These are phyloP conservation scores for Gallinago paraguaiae DNA, from an alignment of 2,113 vertebrate genomes.

Conservation along the genomic window DNA sequence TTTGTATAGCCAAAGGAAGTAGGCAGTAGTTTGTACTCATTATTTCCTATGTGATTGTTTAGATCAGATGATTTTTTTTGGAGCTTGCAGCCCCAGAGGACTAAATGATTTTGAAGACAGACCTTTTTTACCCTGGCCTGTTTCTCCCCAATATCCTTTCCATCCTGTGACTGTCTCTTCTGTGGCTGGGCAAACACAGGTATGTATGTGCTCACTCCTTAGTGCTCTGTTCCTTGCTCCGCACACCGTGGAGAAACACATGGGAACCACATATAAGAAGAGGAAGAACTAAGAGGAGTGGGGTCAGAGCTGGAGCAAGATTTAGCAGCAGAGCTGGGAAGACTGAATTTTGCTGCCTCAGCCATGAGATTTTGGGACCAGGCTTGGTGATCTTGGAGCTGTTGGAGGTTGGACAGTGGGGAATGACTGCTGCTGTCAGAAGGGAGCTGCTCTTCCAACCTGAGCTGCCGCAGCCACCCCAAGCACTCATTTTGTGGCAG, in stretches of 20 bases:
- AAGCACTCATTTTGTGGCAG: not conserved
- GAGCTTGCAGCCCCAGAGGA: not conserved
- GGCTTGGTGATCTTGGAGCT: not conserved
- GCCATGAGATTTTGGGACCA: not conserved
- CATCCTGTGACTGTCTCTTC: not conserved
- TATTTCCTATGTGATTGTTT: not conserved
- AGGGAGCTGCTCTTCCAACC: not conserved
- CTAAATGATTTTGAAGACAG: not conserved
- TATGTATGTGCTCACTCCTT: not conserved
- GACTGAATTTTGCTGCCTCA: conserved; percentile 2
- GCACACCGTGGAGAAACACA: not conserved
- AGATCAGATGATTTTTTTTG: not conserved
- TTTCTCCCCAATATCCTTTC: not conserved
- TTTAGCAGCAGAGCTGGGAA: not conserved
- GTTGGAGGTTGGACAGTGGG: not conserved
- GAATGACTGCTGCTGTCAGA: not conserved
- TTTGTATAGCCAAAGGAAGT: conserved; percentile 2
- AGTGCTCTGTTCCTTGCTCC: not conserved
- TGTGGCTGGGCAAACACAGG: not conserved
- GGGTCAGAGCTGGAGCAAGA: conserved; percentile 25
- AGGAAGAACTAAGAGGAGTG: not conserved
- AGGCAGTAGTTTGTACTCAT: conserved; percentile 32
- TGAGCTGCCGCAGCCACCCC: not conserved
- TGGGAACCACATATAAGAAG: not conserved
- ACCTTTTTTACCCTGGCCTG: not conserved